A percentile compares a stretch with the other conserved stretches of the same genome.
Conservation (phyloP, 2,888 invertebrate species). For the Trissoscelio sp. region DNA sequence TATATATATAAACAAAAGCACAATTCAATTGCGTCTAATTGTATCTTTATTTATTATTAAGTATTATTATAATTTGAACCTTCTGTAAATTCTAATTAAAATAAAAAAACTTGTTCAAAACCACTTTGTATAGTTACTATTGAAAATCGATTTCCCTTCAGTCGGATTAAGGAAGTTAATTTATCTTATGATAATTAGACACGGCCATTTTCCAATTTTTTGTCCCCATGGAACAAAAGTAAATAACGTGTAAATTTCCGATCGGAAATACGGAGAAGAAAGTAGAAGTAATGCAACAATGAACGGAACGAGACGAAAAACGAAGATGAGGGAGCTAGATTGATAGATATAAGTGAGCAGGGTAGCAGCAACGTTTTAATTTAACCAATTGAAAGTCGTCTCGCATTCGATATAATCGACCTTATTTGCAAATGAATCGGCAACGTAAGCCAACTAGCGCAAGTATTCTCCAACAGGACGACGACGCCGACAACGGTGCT, state of each 20-base stretch:
- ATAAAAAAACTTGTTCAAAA: no score
- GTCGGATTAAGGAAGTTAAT: not conserved
- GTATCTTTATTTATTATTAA: no score
- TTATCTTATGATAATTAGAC: conserved; percentile 9
- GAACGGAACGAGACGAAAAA: conserved; percentile 36
- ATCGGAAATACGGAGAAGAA: conserved; percentile 39
- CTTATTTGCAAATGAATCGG: conserved; percentile 79
- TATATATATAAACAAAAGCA: no score
- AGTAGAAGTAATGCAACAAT: conserved; percentile 45
- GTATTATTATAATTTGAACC: no score
- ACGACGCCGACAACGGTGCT: conserved; percentile 33
- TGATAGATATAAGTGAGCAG: conserved; percentile 57
- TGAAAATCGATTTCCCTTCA: no score
- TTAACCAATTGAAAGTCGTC: conserved; percentile 73
- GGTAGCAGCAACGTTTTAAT: conserved; percentile 62
- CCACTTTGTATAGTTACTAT: not conserved
- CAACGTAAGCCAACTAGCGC: conserved; percentile 55
- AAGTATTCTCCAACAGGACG: conserved; percentile 27
- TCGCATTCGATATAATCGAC: conserved; percentile 78
- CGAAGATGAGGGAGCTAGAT: conserved; percentile 27
- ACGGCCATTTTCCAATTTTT: not conserved
- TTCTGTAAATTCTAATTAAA: no score
- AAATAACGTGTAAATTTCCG: conserved; percentile 42
- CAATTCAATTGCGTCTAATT: no score
- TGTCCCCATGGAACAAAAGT: conserved; percentile 3